Percentiles rank a stretch among this genome's conserved stretches.
These are phyloP conservation scores for Dicrurus megarhynchus DNA, from an alignment of 2,113 vertebrate genomes.

Conservation along the genomic window DNA sequence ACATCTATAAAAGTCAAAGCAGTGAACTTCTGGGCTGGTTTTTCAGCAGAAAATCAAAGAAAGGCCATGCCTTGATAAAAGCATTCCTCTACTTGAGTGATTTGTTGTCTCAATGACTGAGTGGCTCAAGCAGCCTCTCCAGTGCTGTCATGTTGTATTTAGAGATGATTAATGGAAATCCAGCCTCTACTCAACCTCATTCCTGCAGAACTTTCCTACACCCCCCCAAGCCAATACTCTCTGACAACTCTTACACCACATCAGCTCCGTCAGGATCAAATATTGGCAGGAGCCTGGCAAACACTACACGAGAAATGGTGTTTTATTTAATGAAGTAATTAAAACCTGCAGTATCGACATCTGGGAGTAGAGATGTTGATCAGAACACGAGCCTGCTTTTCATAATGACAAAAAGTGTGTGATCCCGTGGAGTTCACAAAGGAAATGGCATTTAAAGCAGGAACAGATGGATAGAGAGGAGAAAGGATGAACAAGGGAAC, in stretches of 20 bases:
- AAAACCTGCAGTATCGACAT: not conserved
- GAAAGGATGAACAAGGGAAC: not conserved
- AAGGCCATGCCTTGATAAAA: not conserved
- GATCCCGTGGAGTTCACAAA: not conserved
- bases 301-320: not conserved
- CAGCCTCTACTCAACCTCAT: not conserved
- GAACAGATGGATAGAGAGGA: not conserved
- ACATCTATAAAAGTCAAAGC: not conserved
- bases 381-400: not conserved
- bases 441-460: not conserved
- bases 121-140: not conserved
- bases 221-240: not conserved
- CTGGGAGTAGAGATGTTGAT: not conserved
- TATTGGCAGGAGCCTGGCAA: not conserved
- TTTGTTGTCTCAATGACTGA: not conserved
- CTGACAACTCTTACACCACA: not conserved
- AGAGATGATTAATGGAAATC: not conserved
- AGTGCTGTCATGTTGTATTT: not conserved
- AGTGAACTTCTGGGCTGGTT: not conserved
- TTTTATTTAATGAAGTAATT: not conserved
- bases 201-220: not conserved
- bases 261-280: not conserved
- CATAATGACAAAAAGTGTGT: fast-evolving
- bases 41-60: not conserved
- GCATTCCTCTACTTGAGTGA: not conserved